Base-by-base conservation (phyloP, 2,888 invertebrate genomes). In the Campoplex capitator region DNA sequence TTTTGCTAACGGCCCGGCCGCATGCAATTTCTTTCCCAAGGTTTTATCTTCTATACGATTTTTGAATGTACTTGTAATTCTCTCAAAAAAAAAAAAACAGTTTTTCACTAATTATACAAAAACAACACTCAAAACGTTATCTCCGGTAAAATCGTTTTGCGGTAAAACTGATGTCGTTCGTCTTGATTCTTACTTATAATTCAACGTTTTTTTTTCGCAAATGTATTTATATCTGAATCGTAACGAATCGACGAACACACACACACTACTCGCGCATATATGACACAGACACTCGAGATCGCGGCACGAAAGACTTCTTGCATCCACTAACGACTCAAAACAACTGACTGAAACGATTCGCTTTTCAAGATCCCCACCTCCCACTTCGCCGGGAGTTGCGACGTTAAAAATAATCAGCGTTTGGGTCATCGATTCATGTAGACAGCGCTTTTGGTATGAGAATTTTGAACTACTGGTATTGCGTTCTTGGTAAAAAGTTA, bases 1-100 rank as follows among this genome's bases (percentile, higher is more conserved):
- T 77, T 94, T 95, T 70, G 90, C 92, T 84, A 80, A 93, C 91
- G 92, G 93, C 89, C 95, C 95, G 95, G 95, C 95, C 81, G 79
- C 88, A 89, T 89, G 85, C 87, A 88, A 89, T 85, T 77, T 88
- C 79, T 71, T 78, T 54, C 58, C 28, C 74, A 42, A 51, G 70
- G 28, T 16, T 16, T 65, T 28, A 65, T 28, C n/a, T 28, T 23
- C 48, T 35, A 65, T 62, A 65, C 9, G 6, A 38, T 45, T 62
- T 42, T 45, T 38, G 18, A 42, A 73, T 13, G 35, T 56, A 18
- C n/a, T 38, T 38, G 13, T 68, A 16, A 32, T 75, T 65, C 16
- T 32, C 32, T 32, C 18, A 48, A 54, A 42, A 23, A 81, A 76
- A 58, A 76, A 81, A 76, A 77, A 65, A 85, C 81, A 67, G 56